These are phyloP conservation scores for Lissonota sp. DNA, from an alignment of 2,888 invertebrate genomes.

Conservation along the genomic window DNA sequence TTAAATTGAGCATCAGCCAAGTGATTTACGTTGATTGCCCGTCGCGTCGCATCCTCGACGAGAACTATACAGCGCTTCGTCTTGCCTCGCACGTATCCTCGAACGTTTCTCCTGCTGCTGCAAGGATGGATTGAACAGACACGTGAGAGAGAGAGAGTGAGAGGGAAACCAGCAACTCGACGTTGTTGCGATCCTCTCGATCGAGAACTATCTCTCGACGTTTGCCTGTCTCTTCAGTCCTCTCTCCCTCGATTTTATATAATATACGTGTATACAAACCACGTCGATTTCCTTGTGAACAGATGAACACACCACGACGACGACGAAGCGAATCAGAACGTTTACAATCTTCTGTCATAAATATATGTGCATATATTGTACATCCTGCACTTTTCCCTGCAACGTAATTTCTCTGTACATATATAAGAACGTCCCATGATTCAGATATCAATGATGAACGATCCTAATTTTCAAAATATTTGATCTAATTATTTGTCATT, in stretches of 20 bases:
- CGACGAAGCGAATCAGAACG: conserved; percentile 39
- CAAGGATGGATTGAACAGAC: conserved; percentile 52
- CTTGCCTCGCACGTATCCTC: conserved; percentile 55
- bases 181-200: conserved; percentile 42
- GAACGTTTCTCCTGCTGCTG: conserved; percentile 44
- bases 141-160: conserved; percentile 30
- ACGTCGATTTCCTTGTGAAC: conserved; percentile 48
- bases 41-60: conserved; percentile 75
- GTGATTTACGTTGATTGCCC: conserved; percentile 83
- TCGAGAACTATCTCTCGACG: conserved; percentile 56
- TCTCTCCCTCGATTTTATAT: conserved; percentile 37
- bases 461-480: too few relatives aligned
- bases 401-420: too few relatives aligned
- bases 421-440: not conserved
- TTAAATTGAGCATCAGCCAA: conserved; percentile 83
- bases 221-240: conserved; percentile 41
- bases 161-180: conserved; percentile 40
- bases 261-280: conserved; percentile 23
- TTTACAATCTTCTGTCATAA: conserved; percentile 41
- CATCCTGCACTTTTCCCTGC: too few relatives aligned
- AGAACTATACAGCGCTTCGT: conserved; percentile 53
- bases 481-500: too few relatives aligned
- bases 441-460: conserved; percentile 29
- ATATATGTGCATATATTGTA: not conserved
- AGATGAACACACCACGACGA: conserved; percentile 44